Conservation (phyloP, 2,113 vertebrate genomes). For the Siniperca chuatsi region DNA sequence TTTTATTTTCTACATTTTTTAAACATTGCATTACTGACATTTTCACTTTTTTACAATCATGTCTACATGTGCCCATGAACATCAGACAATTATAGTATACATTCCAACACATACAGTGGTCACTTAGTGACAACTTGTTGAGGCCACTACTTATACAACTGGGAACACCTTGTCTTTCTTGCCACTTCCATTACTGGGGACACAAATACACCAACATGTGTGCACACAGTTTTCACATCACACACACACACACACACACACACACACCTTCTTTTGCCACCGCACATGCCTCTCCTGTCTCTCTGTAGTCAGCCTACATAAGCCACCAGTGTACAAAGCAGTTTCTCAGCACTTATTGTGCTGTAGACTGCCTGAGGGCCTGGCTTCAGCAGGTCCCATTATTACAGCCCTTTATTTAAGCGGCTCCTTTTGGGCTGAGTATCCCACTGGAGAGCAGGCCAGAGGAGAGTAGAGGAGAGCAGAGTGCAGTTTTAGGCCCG, state of each 20-base stretch:
- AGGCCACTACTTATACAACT: background rate
- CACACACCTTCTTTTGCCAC: slow-evolving; percentile 24
- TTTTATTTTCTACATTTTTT: background rate
- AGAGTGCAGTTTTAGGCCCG: slow-evolving; percentile 67
- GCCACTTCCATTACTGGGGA: slow-evolving; percentile 2
- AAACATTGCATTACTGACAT: background rate
- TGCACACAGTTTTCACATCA: background rate
- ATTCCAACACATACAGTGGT: slow-evolving; percentile 1
- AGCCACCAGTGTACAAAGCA: slow-evolving; percentile 61
- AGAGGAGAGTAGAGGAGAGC: slow-evolving; percentile 63
- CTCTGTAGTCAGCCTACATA: slow-evolving; percentile 35
- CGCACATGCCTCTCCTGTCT: slow-evolving; percentile 3
- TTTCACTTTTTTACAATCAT: background rate
- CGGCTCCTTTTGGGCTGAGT: slow-evolving; percentile 69
- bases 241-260: slow-evolving; percentile 4
- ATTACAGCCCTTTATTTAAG: slow-evolving; percentile 81
- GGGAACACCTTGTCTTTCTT: background rate
- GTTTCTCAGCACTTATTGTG: slow-evolving; percentile 72
- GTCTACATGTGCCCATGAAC: background rate
- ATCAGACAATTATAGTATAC: background rate
- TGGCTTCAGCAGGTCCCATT: slow-evolving; percentile 71
- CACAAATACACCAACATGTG: slow-evolving; percentile 8
- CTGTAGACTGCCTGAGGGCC: slow-evolving; percentile 60
- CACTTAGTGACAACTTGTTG: background rate
- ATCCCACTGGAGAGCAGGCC: slow-evolving; percentile 72